A percentile compares a stretch with the other conserved stretches of the same genome.
These are phyloP conservation scores for Strigamia crassipes DNA, from an alignment of 2,888 invertebrate genomes.

Conservation along the genomic window DNA sequence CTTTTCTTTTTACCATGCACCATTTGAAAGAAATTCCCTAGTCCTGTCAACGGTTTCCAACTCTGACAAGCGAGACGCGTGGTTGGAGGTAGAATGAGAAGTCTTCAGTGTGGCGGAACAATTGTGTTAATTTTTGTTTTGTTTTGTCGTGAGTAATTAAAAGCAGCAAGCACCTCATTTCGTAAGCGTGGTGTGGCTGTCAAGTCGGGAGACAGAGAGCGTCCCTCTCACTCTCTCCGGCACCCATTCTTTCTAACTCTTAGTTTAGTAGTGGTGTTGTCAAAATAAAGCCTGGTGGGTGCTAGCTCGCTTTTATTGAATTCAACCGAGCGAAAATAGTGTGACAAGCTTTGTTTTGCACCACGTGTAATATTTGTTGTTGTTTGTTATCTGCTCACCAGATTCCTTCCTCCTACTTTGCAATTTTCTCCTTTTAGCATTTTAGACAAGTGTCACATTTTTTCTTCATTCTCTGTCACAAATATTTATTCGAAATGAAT, in stretches of 20 bases:
- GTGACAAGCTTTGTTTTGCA: conserved; percentile 45
- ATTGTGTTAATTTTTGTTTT: conserved; percentile 46
- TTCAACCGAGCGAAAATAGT: conserved; percentile 40
- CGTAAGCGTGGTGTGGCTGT: conserved; percentile 38
- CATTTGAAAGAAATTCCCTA: conserved; percentile 19
- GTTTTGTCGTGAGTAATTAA: conserved; percentile 47
- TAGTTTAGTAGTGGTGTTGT: conserved; percentile 37
- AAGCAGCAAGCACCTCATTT: conserved; percentile 43
- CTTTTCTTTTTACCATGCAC: background rate
- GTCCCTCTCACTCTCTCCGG: conserved; percentile 5
- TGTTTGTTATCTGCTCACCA: conserved; percentile 46
- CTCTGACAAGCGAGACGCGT: conserved; percentile 40
- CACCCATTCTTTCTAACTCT: conserved; percentile 27
- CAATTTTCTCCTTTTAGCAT: conserved; percentile 32
- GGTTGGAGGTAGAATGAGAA: conserved; percentile 30
- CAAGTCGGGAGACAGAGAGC: conserved; percentile 37
- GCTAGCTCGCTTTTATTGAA: conserved; percentile 41
- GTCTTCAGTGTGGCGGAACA: conserved; percentile 44
- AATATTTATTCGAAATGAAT: conserved; percentile 40
- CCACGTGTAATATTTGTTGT: conserved; percentile 45
- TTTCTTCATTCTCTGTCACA: conserved; percentile 25
- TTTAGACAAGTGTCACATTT: conserved; percentile 35
- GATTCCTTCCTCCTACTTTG: conserved; percentile 38
- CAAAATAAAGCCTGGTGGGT: conserved; percentile 40
- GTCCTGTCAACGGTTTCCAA: conserved; percentile 39